phyloP scores from a whole-genome alignment of 1,140 invertebrate genomes.

The Drosophila rufa region DNA sequence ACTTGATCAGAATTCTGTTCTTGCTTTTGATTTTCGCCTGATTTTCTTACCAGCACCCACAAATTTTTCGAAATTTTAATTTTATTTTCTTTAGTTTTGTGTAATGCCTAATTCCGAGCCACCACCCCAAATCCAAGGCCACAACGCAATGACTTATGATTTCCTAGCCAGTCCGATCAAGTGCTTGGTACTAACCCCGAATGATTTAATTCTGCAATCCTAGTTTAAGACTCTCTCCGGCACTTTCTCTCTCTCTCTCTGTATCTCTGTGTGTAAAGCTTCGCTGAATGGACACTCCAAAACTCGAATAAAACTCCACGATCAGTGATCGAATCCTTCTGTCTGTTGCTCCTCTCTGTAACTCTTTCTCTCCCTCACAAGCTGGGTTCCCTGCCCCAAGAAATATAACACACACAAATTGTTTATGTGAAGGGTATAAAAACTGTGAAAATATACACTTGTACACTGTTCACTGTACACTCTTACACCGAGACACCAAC shows the following conservation, averaged over 20 bases:
- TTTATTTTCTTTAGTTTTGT: slow-evolving; percentile 7
- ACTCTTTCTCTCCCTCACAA: slow-evolving; percentile 29
- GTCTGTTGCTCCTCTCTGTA: slow-evolving; percentile 25
- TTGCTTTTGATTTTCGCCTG: slow-evolving; percentile 20
- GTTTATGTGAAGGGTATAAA: slow-evolving; percentile 76
- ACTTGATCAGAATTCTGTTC: slow-evolving; percentile 32
- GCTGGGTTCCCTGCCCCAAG: not conserved
- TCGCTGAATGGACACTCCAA: slow-evolving; percentile 39
- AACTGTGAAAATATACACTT: slow-evolving; percentile 56
- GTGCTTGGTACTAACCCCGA: slow-evolving; percentile 52
- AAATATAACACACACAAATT: slow-evolving; percentile 4
- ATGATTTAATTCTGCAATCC: slow-evolving; percentile 38
- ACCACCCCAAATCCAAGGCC: slow-evolving; percentile 21
- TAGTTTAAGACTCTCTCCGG: slow-evolving; percentile 44
- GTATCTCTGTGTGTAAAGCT: slow-evolving; percentile 46
- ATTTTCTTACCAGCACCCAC: slow-evolving; percentile 53
- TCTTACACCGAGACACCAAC: slow-evolving; percentile 33
- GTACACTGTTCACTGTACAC: slow-evolving; percentile 27
- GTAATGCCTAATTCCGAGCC: slow-evolving; percentile 37
- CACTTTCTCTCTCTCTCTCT: slow-evolving; percentile 27
- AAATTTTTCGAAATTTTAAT: slow-evolving; percentile 9
- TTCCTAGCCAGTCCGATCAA: slow-evolving; percentile 32
- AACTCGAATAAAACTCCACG: slow-evolving; percentile 1
- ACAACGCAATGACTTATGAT: slow-evolving; percentile 27
- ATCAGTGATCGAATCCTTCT: slow-evolving; percentile 21